Evolutionary conservation across 2,888 invertebrate genomes (phyloP).

Genomic region (Neocrepidodera transversa): DNA sequence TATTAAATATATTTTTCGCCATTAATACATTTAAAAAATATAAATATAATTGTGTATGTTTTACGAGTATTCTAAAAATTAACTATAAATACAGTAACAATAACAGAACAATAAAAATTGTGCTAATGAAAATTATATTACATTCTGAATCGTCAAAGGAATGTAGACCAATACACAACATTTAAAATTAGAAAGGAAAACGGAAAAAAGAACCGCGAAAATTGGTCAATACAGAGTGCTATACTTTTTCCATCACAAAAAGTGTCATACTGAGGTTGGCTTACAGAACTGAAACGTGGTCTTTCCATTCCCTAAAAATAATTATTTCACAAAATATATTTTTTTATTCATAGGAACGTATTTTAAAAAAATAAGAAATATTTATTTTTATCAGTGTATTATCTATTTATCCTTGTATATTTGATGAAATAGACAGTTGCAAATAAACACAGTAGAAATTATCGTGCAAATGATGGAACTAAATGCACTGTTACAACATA

Average conservation of each 20-base stretch:
- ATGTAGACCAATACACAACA: constrained; percentile 89
- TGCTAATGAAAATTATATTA: constrained; percentile 8
- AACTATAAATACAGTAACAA: not conserved
- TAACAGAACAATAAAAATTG: constrained; percentile 14
- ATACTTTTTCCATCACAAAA: constrained; percentile 82
- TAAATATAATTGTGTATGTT: constrained; percentile 2
- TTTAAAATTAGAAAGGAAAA: constrained; percentile 90
- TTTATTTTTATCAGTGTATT: no score
- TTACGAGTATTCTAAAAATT: not conserved
- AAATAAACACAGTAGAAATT: constrained; percentile 1
- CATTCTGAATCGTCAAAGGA: constrained; percentile 60
- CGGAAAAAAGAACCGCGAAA: constrained; percentile 88
- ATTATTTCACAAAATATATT: not conserved
- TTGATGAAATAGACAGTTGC: not conserved
- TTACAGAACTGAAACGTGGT: constrained; percentile 66
- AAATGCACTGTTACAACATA: constrained; percentile 1
- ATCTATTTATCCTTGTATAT: no score
- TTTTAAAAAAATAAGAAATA: no score
- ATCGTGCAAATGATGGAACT: constrained; percentile 3
- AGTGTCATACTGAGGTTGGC: constrained; percentile 80
- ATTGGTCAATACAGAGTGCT: constrained; percentile 85
- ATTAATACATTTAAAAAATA: constrained; percentile 5
- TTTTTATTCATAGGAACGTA: not conserved
- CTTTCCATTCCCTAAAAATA: constrained; percentile 62
- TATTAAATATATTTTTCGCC: constrained; percentile 3